Conservation (phyloP, 1,140 invertebrate species). For the Trichonephila clavipes region DNA sequence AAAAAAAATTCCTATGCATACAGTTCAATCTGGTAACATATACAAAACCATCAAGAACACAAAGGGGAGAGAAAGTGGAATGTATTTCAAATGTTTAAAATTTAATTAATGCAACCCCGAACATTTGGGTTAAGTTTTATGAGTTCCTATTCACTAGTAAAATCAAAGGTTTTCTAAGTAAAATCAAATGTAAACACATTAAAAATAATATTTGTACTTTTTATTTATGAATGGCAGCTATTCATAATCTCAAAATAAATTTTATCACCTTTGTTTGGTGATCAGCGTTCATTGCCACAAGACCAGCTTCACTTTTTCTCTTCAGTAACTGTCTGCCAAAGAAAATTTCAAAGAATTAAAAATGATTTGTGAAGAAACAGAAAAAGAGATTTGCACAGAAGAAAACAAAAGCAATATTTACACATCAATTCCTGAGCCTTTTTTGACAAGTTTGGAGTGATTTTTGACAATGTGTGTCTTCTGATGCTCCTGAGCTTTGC, state of each 20-base stretch:
- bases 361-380: not conserved
- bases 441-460: constrained; percentile 79
- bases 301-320: constrained; percentile 75
- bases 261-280: constrained; percentile 70
- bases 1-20: no score
- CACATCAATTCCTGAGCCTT: constrained; percentile 76
- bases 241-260: not conserved
- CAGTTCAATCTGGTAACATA: no score
- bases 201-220: no score
- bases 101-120: no score
- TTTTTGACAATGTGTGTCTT: constrained; percentile 78
- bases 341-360: constrained; percentile 19
- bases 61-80: no score
- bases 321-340: constrained; percentile 76
- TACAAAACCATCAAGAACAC: no score
- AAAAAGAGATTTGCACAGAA: not conserved
- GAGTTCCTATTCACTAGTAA: no score
- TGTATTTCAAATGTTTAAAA: no score
- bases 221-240: no score
- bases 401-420: constrained; percentile 41
- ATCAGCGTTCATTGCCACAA: constrained; percentile 69
- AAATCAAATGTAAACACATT: no score
- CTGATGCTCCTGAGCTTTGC: constrained; percentile 79
- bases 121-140: no score
- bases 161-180: no score